Evolutionary conservation across 2,888 invertebrate species (phyloP).

Genomic region (Ennomos erosarius): DNA sequence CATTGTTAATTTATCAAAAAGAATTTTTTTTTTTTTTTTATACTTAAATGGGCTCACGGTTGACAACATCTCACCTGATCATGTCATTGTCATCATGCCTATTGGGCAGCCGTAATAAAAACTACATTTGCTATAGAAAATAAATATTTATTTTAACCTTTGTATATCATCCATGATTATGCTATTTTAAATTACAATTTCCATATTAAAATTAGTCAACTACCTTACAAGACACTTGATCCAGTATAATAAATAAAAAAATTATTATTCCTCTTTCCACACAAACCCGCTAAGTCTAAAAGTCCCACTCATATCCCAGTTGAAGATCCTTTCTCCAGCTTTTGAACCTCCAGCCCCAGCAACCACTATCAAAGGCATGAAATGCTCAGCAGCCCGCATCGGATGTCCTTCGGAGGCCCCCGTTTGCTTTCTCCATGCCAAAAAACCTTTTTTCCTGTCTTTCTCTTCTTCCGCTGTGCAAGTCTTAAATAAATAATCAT

Average conservation of each 20-base stretch:
- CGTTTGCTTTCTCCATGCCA: conserved; percentile 64
- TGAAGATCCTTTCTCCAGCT: conserved; percentile 69
- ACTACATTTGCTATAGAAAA: no score
- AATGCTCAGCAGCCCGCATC: conserved; percentile 70
- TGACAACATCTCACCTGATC: no score
- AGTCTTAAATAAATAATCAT: conserved; percentile 66
- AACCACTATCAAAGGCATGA: conserved; percentile 75
- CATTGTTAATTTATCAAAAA: no score
- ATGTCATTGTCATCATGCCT: no score
- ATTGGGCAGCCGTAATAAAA: no score
- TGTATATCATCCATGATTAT: no score
- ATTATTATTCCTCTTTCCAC: conserved; percentile 66
- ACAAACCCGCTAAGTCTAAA: conserved; percentile 74
- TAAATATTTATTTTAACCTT: no score
- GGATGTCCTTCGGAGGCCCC: conserved; percentile 75
- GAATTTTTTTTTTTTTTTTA: no score
- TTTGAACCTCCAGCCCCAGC: conserved; percentile 73
- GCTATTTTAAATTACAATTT: no score
- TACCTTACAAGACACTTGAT: no score
- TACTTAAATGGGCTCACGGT: no score
- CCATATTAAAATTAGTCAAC: no score
- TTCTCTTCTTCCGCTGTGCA: conserved; percentile 65
- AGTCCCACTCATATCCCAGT: conserved; percentile 71
- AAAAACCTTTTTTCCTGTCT: conserved; percentile 56
- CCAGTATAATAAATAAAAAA: background rate